Conservation (phyloP, 2,113 vertebrate species). For the Triplophysa rosa region DNA sequence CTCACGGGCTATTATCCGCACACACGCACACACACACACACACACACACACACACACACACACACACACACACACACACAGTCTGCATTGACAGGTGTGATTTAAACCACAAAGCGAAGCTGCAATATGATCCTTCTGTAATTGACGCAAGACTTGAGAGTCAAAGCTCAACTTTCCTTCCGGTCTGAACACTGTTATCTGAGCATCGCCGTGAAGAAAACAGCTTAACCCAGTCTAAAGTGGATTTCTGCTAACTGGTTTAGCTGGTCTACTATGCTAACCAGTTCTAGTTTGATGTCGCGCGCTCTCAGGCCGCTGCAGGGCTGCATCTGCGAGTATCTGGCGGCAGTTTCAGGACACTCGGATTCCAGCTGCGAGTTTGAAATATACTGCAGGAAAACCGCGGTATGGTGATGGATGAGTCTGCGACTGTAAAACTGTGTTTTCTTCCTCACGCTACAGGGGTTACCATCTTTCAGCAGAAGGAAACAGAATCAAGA, state of each 20-base stretch:
- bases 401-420: conserved; percentile 26
- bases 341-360: background rate
- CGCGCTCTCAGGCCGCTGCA: background rate
- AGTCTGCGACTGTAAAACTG: background rate
- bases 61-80: too few relatives aligned
- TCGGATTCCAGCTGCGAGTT: background rate
- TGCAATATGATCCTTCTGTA: background rate
- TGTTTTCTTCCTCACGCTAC: background rate
- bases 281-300: background rate
- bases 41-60: too few relatives aligned
- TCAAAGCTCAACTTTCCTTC: background rate
- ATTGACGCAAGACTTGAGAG: background rate
- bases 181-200: background rate
- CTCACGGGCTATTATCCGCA: background rate
- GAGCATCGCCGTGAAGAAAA: too few relatives aligned
- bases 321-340: background rate
- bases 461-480: background rate
- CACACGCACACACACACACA: background rate
- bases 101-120: background rate
- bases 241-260: too few relatives aligned
- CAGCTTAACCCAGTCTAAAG: background rate
- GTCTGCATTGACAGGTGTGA: background rate
- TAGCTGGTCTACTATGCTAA: too few relatives aligned
- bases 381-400: background rate
- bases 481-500: background rate